Conservation (phyloP, 2,888 invertebrate species). For the Candidula unifasciata region DNA sequence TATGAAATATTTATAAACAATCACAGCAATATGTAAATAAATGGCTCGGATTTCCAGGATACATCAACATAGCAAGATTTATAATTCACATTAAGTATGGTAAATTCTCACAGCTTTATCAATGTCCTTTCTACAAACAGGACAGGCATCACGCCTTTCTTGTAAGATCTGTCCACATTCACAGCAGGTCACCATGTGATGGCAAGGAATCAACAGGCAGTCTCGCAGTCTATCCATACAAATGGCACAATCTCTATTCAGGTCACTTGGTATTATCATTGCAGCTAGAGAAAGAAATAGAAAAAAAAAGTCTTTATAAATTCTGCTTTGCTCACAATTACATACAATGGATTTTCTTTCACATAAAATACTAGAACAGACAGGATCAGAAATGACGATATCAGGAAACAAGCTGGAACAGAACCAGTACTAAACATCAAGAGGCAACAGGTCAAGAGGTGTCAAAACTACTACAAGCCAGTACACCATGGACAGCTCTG, state of each 20-base stretch:
- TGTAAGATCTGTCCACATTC: slow-evolving; percentile 78
- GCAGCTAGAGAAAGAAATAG: slow-evolving; percentile 26
- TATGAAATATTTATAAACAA: background rate
- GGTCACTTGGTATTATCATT: slow-evolving; percentile 56
- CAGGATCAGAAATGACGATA: too few species aligned
- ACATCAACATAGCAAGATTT: background rate
- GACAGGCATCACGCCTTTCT: slow-evolving; percentile 78
- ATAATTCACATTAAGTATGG: slow-evolving; percentile 67
- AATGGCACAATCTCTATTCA: slow-evolving; percentile 79
- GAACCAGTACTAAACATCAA: too few species aligned
- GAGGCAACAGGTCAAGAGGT: too few species aligned
- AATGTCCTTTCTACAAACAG: slow-evolving; percentile 79
- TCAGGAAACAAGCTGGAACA: too few species aligned
- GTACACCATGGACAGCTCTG: too few species aligned
- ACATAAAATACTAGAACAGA: too few species aligned
- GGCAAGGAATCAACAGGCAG: slow-evolving; percentile 79
- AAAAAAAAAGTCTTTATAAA: too few species aligned
- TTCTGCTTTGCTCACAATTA: background rate
- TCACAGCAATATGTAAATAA: background rate
- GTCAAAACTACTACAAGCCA: too few species aligned
- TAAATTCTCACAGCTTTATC: slow-evolving; percentile 78
- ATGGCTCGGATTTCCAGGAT: background rate
- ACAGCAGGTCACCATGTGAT: slow-evolving; percentile 79
- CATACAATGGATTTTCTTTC: background rate
- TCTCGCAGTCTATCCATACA: slow-evolving; percentile 79